Percentiles rank a stretch among this genome's conserved stretches.
Conservation (phyloP, 1,140 invertebrate species). For the Ostrea edulis region DNA sequence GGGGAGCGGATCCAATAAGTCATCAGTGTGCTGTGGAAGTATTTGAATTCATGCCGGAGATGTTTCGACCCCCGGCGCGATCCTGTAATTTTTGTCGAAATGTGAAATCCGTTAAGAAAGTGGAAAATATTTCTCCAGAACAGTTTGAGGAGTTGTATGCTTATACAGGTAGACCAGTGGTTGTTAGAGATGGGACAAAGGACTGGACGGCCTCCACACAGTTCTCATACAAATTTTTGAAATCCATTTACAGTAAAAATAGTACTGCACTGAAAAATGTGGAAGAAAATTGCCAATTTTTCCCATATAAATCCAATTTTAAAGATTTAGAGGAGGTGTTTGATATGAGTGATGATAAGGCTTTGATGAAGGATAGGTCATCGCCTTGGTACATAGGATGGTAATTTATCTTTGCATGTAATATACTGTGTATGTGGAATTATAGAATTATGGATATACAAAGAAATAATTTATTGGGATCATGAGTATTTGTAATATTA, state of each 20-base stretch:
- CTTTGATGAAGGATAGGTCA: conserved; percentile 83
- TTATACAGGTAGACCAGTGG: conserved; percentile 88
- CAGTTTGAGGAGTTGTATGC: conserved; percentile 84
- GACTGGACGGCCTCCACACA: conserved; percentile 88
- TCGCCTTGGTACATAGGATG: conserved; percentile 95
- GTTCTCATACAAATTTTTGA: conserved; percentile 91
- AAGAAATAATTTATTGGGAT: no score
- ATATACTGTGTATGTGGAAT: not conserved
- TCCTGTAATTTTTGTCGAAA: conserved; percentile 86
- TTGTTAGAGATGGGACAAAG: conserved; percentile 88
- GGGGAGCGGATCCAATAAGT: conserved; percentile 56
- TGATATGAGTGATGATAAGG: conserved; percentile 83
- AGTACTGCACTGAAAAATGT: conserved; percentile 67
- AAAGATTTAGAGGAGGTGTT: conserved; percentile 88
- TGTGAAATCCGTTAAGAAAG: conserved; percentile 83
- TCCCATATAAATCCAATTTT: conserved; percentile 94
- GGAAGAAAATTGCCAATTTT: conserved; percentile 88
- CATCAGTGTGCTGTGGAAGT: conserved; percentile 80
- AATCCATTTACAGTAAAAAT: conserved; percentile 85
- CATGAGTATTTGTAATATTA: no score
- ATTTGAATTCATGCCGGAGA: conserved; percentile 82
- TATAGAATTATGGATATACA: no score
- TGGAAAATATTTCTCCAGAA: conserved; percentile 80
- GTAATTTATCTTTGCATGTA: conserved; percentile 81
- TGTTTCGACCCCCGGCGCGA: conserved; percentile 88